Base-by-base conservation (phyloP, 1,140 invertebrate species). In the Callitettix versicolor region DNA sequence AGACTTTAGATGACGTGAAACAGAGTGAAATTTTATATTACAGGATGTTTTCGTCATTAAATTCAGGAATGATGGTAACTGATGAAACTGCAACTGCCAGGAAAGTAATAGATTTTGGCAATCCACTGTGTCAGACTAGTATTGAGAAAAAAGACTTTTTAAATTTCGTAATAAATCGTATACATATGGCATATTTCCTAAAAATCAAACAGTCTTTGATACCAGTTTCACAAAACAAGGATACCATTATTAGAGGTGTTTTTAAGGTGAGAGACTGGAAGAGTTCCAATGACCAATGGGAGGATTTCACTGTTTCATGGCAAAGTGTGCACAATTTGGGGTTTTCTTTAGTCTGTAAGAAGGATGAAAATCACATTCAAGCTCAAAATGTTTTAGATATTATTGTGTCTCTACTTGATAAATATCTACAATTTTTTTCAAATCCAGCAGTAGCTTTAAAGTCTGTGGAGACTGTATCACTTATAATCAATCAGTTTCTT, bases 131-230 rank as follows among this genome's bases (percentile, higher is more conserved):
- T 53, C 54, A 59, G 17, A 53, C 58, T 14, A 53, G 48, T 30
- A 44, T 24, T 38, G 54, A 59, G 18, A 55, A 51, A 33, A 56
- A 57, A 22, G 47, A 57, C 21, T 36, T 59, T 12, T 21, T 57
- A n/a, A 12, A 46, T 21, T 46, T 46, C 12, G 53, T 59, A n/a
- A 38, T 50, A 20, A 52, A 38, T 7, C 49, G 51, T 18, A 42
- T 56, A n/a, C 42, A 57, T 20, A 48, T 59, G 47, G 43, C 47
- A 1, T 59, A 56, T 43, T 41, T 44, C 7, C 26, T 56, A 22
- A 59, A 56, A 49, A n/a, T 59, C n/a, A 56, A 56, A 33, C 58
- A 59, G 36, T 56, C 54, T 20, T 21, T 59, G 14, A 41, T 56
- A 26, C 46, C 58, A 1, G 15, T 53, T 30, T 30, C 26, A 1